phyloP scores from a whole-genome alignment of 2,797 vertebrate species.

The Ficedula albicollis region DNA sequence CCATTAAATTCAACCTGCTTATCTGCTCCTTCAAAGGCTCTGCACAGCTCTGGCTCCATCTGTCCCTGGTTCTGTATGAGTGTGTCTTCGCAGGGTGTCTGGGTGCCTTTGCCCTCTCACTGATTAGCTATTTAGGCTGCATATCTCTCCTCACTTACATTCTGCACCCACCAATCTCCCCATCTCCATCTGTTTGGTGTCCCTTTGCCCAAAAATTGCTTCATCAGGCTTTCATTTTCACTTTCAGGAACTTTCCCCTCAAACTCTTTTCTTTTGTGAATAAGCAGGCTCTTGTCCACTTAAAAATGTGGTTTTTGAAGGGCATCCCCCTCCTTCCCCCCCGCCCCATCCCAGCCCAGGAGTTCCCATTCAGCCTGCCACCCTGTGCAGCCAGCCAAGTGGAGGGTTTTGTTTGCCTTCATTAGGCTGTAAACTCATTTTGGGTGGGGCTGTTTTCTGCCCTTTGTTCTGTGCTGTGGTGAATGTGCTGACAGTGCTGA shows the following conservation, averaged over 20 bases:
- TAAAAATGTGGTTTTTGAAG: background rate
- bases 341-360: background rate
- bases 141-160: constrained; percentile 30
- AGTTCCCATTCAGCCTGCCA: constrained; percentile 14
- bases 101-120: constrained; percentile 52
- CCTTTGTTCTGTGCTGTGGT: constrained; percentile 57
- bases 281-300: background rate
- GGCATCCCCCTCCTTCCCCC: background rate
- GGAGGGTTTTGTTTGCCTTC: constrained; percentile 62
- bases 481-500: constrained; percentile 63
- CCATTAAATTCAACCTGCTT: constrained; percentile 66
- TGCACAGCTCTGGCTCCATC: constrained; percentile 61
- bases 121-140: constrained; percentile 58
- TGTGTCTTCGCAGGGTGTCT: constrained; percentile 58
- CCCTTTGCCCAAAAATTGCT: constrained; percentile 30
- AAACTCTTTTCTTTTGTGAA: background rate
- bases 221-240: constrained; percentile 33
- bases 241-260: constrained; percentile 31
- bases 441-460: constrained; percentile 63
- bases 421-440: constrained; percentile 63
- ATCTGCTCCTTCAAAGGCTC: constrained; percentile 65
- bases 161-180: constrained; percentile 37
- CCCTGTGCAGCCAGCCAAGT: constrained; percentile 15
- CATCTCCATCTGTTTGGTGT: constrained; percentile 48
- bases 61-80: constrained; percentile 58